Base-by-base conservation (phyloP, 2,797 vertebrate genomes). In the Lutra lutra region DNA sequence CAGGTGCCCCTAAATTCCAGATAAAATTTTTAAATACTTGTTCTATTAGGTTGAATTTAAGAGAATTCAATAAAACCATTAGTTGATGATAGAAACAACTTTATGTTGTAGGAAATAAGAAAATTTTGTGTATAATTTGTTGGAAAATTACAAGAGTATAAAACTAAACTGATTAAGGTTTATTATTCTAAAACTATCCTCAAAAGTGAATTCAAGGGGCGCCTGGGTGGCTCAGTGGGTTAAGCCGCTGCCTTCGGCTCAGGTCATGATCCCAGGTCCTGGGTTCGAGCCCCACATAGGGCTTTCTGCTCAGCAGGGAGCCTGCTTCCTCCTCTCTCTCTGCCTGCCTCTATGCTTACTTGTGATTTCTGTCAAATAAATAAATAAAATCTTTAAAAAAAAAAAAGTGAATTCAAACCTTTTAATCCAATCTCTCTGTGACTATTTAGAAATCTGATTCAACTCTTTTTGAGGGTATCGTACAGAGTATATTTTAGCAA, bases 121-220 rank as follows among this genome's bases (percentile, higher is more conserved):
- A 91, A 3, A 27, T n/a, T 43, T 21, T 89, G 6, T 32, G 2
- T 35, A 54, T 70, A 35, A 94, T 58, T 87, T 92, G 7, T n/a
- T 93, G 0, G 79, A 64, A 94, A 94, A 91, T 18, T 62, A 38
- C 9, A 35, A 86, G 27, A 96, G 87, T 88, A 4, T 25, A 38
- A 43, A 35, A 75, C 11, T 83, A 86, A 85, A 32, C 1, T 88
- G 29, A 68, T 43, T 93, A 40, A 82, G 14, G 4, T 27, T 89
- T 91, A 40, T 54, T 87, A 48, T 73, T 91, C 90, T 80, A 85
- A 96, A 95, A 11, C 10, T 35, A 2, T 91, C 12, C 23, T 77
- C 46, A 68, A 95, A 66, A 86, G 15, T 77, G 35, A 94, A 75
- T 48, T 96, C 92, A 83, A 91, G n/a, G n/a, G n/a, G n/a, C n/a